Evolutionary conservation across 2,888 invertebrate species (phyloP), one percentile per base, ranked within the genome.

Genomic region (Meteorus cinctellus): DNA sequence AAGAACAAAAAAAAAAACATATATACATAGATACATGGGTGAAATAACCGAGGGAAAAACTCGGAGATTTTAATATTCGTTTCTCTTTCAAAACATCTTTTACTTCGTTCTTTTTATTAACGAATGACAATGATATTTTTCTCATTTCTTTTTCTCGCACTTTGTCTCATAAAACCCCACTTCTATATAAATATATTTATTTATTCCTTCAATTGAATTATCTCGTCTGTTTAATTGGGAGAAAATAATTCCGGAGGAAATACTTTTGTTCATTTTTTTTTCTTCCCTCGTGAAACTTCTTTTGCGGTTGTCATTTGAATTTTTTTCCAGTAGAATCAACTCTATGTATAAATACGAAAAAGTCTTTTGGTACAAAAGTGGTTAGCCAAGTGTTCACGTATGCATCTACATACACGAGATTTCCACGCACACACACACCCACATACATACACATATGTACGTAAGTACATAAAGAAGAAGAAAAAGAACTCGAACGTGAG

Each of bases 391-490:
- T 60, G 71, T 70, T 77, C 79, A 74, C 79, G 78, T 78, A 78
- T 79, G 78, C 78, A 78, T 73, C 73, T 79, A 77, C 76, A 76
- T 79, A 81, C 77, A 79, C 77, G 79, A 80, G 76, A 77, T 76
- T 76, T 74, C 75, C 68, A 72, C 67, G 70, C 72, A 71, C 63
- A 70, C 62, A 75, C 76, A 74, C 73, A 70, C 63, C 67, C 62
- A 75, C 76, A 74, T 71, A 70, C 72, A 36, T n/a, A 63, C 5
- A 34, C 2, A 14, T 3, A 62, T n/a, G 31, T 14, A 63, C 63
- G 60, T 62, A 8, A 31, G n/a, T 1, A 63, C 29, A 34, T 31
- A 63, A 63, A 34, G 16, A 8, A 63, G 63, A 31, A 10, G 31
- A 63, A 31, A n/a, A 16, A 16, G 31, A 29, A 63, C 34, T 29